Base-by-base conservation (phyloP, 2,113 vertebrate genomes). In the Blennius ocellaris region DNA sequence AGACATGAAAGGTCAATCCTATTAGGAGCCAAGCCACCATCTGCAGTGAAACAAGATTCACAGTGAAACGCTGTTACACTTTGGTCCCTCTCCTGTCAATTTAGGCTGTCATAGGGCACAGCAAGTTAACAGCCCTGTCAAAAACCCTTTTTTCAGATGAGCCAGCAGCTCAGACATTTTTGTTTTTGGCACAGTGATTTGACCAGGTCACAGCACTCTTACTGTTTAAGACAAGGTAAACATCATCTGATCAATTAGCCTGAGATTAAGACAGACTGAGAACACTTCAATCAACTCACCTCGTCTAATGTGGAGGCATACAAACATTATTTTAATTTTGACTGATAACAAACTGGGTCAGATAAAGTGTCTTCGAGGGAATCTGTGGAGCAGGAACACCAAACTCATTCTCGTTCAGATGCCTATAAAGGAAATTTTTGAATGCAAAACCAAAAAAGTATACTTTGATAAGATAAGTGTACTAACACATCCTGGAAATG, bases 211-310 rank as follows among this genome's bases (percentile, higher is more conserved):
- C 50, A 61, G 51, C 65, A 21, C 60, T 73, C 57, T 43, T 45
- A 39, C 40, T 38, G 63, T 39, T 69, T 71, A 59, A 43, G 58
- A 81, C 63, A 10, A 16, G 5, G 41, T 59, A 62, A 52, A 64
- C 48, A 39, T 57, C 63, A 41, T 70, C 16, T 6, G 47, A 51
- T 38, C 61, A 48, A 82, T 73, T 62, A 70, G 7, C 60, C 5
- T 43, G 44, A 62, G 77, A 86, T 83, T 77, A 81, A 77, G 66
- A 48, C 38, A 65, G 68, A 78, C 54, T 76, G 49, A 76, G 40
- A 68, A 72, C 40, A 11, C 8, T 37, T 56, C 44, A 15, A 30
- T 49, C 52, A 4, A 39, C 60, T 73, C 36, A 48, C 10, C 43
- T 30, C 2, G 65, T 48, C 36, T n/a, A n/a, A 15, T 17, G 12